phyloP scores from a whole-genome alignment of 2,113 vertebrate species.

The Rhabdornis inornatus region DNA sequence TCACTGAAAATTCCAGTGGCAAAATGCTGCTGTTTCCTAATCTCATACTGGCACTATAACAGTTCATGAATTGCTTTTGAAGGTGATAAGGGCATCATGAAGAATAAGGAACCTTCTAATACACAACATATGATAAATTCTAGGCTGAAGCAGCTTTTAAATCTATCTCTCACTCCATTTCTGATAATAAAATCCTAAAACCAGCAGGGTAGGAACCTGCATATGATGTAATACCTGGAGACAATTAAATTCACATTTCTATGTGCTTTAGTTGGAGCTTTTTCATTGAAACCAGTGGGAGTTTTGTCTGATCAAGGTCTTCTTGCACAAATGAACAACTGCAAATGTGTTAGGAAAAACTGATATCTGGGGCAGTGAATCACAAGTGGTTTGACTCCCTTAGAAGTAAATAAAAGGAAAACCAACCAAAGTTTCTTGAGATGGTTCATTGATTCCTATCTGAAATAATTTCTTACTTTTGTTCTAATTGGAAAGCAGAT shows the following conservation, averaged over 20 bases:
- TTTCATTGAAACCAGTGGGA: background rate
- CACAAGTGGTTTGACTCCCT: background rate
- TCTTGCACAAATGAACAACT: background rate
- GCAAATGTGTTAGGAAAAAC: background rate
- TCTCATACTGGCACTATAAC: background rate
- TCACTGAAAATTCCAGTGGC: background rate
- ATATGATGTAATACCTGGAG: slow-evolving; percentile 1
- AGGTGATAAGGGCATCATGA: background rate
- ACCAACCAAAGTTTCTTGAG: background rate
- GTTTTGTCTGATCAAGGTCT: slow-evolving; percentile 18
- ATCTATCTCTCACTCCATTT: slow-evolving; percentile 3
- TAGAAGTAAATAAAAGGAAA: background rate
- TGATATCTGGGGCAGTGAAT: background rate
- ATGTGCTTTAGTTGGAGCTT: background rate
- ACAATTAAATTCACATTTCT: slow-evolving; percentile 32
- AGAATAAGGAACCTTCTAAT: background rate
- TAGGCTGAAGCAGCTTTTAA: background rate
- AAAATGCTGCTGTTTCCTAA: background rate
- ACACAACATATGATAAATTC: background rate
- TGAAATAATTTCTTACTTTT: background rate
- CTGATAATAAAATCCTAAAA: background rate
- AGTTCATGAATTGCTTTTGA: background rate
- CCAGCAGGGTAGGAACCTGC: background rate
- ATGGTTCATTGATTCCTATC: background rate
- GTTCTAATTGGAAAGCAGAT: background rate